Evolutionary conservation across 2,113 vertebrate species (phyloP).

Genomic region (Hypocryptadius cinnamomeus): DNA sequence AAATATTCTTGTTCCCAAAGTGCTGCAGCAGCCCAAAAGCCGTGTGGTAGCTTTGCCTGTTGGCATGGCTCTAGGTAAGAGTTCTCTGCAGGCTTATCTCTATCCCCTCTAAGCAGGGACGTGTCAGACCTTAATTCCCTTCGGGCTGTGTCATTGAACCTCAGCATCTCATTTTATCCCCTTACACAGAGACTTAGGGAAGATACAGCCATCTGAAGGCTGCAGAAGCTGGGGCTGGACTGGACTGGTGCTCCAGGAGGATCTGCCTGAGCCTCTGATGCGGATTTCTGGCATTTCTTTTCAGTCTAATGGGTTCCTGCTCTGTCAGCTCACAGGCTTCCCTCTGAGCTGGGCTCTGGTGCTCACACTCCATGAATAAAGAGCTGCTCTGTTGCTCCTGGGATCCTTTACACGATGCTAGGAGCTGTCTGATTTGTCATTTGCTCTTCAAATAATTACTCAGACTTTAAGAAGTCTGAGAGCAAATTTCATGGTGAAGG

Average conservation of each 20-base stretch:
- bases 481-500: background rate
- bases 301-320: background rate
- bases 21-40: background rate
- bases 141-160: conserved; percentile 23
- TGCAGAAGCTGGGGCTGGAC: background rate
- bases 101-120: conserved; percentile 32
- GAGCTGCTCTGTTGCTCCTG: background rate
- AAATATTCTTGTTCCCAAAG: background rate
- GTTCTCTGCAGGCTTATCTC: conserved; percentile 15
- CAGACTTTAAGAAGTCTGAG: background rate
- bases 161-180: conserved; percentile 40
- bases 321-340: background rate
- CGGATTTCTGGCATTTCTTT: background rate
- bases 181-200: conserved; percentile 19
- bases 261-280: background rate
- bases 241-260: background rate
- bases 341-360: background rate
- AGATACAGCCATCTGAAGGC: background rate
- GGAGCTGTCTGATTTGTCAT: background rate
- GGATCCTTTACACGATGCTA: background rate
- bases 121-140: conserved; percentile 46
- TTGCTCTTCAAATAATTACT: background rate
- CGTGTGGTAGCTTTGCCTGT: background rate
- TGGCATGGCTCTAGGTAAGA: background rate
- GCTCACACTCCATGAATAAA: background rate